Conservation (phyloP, 2,113 vertebrate genomes). For the Chionodraco myersi region DNA sequence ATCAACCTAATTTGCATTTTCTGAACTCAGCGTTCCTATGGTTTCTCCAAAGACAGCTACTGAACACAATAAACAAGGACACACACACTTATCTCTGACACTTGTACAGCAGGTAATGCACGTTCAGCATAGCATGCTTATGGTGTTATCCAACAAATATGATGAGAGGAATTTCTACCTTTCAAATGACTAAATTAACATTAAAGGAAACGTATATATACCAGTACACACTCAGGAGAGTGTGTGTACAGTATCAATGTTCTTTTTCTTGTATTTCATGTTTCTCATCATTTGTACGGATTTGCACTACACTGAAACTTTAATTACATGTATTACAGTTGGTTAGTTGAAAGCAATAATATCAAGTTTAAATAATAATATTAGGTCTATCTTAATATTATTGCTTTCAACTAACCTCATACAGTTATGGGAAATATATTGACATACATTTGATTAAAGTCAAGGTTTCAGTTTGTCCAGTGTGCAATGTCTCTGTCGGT, state of each 20-base stretch:
- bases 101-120: not conserved
- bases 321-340: no score
- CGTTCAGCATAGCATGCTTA: not conserved
- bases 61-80: constrained; percentile 15
- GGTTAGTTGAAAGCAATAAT: no score
- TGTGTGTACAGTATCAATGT: not conserved
- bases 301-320: not conserved
- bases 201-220: not conserved
- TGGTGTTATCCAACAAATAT: not conserved
- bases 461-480: no score
- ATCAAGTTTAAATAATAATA: no score
- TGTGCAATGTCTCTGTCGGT: not conserved
- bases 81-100: not conserved
- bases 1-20: not conserved
- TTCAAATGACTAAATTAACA: not conserved
- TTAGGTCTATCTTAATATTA: no score
- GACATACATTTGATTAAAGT: no score
- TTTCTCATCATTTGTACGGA: not conserved
- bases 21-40: not conserved
- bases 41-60: not conserved
- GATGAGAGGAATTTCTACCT: not conserved
- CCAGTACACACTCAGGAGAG: not conserved
- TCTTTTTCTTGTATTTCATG: not conserved
- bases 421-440: no score
- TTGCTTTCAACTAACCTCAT: no score